These are phyloP conservation scores for Florisuga fusca DNA, from an alignment of 2,797 vertebrate species.

Conservation along the genomic window DNA sequence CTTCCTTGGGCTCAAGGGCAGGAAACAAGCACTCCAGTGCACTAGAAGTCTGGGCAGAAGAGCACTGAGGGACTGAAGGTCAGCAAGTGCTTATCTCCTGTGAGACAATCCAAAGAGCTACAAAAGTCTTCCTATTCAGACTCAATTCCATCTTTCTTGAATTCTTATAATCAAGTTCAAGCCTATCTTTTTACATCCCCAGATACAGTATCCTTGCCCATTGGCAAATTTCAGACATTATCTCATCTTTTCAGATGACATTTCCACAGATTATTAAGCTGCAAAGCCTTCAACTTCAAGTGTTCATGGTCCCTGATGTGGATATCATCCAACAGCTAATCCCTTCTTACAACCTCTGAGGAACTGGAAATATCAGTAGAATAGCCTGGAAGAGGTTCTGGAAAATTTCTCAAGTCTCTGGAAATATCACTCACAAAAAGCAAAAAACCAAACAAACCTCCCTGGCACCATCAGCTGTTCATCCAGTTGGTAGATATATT, in stretches of 20 bases:
- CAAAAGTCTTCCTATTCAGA: slow-evolving; percentile 27
- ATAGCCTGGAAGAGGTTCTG: slow-evolving; percentile 49
- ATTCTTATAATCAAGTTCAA: slow-evolving; percentile 45
- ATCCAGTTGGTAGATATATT: neutral
- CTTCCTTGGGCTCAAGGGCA: slow-evolving; percentile 39
- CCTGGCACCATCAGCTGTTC: neutral
- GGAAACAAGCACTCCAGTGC: slow-evolving; percentile 27
- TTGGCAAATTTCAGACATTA: slow-evolving; percentile 70
- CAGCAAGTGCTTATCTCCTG: slow-evolving; percentile 37
- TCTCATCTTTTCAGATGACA: slow-evolving; percentile 74
- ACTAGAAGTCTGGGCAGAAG: neutral
- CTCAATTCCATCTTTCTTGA: slow-evolving; percentile 40
- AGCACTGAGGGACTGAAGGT: slow-evolving; percentile 27
- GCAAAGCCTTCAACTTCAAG: slow-evolving; percentile 44
- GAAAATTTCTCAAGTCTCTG: slow-evolving; percentile 51
- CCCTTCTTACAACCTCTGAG: slow-evolving; percentile 34
- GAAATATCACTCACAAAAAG: neutral
- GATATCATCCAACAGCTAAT: slow-evolving; percentile 57
- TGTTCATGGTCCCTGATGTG: slow-evolving; percentile 27
- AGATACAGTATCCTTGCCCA: slow-evolving; percentile 54
- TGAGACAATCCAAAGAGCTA: slow-evolving; percentile 9
- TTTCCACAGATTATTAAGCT: slow-evolving; percentile 57
- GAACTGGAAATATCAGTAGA: slow-evolving; percentile 54
- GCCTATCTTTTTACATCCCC: slow-evolving; percentile 53
- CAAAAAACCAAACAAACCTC: neutral